phyloP scores from a whole-genome alignment of 2,113 vertebrate species.

The pig (Sus scrofa) region T2T-Sscrofa CM000827.6:44750501-44751000 shows the following conservation, averaged over 20 bases:
- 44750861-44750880: too few relatives aligned
- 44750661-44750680: not conserved
- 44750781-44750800: not conserved
- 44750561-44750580: not conserved
- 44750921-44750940: too few relatives aligned
- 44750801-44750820: not conserved
- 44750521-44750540: not conserved
- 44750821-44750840: too few relatives aligned
- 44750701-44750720: not conserved
- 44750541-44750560: not conserved
- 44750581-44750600: not conserved
- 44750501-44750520: not conserved
- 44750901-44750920: too few relatives aligned
- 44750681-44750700: not conserved
- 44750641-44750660: not conserved
- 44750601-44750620: not conserved
- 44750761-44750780: not conserved
- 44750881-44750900: too few relatives aligned
- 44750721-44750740: not conserved
- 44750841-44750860: too few relatives aligned
- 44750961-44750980: too few relatives aligned
- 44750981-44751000: too few relatives aligned
- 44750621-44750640: not conserved
- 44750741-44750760: not conserved
- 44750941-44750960: too few relatives aligned